A percentile compares a stretch with the other conserved stretches of the same genome.
Conservation (phyloP, 23 tunicate genomes). For the Ciona savignyi region DNA sequence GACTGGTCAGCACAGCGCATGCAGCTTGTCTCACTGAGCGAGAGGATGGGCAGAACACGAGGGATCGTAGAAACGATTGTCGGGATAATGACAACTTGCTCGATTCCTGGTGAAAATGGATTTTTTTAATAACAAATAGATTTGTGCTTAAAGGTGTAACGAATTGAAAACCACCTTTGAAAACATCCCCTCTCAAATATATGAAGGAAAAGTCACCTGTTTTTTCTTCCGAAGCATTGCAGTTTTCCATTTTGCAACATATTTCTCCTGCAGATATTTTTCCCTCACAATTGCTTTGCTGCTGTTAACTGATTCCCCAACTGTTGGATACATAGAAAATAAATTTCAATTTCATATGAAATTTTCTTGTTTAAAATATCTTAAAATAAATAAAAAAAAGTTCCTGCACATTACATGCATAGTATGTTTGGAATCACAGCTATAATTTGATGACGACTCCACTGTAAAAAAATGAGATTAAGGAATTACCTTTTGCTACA, state of each 20-base stretch:
- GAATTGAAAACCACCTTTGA: too few relatives aligned
- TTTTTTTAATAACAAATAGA: too few relatives aligned
- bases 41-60: constrained; percentile 85
- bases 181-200: too few relatives aligned
- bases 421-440: too few relatives aligned
- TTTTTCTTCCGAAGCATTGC: constrained; percentile 39
- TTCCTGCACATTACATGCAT: too few relatives aligned
- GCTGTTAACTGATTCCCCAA: background rate
- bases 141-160: too few relatives aligned
- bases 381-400: too few relatives aligned
- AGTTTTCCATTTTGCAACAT: constrained; percentile 58
- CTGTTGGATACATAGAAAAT: background rate
- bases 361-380: background rate
- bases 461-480: too few relatives aligned
- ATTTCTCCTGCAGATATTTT: constrained; percentile 48
- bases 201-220: too few relatives aligned
- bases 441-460: too few relatives aligned
- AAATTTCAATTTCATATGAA: background rate
- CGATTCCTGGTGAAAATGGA: constrained; percentile 23
- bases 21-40: constrained; percentile 82
- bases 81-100: constrained; percentile 15
- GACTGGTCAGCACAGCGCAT: constrained; percentile 51
- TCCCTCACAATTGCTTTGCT: constrained; percentile 19
- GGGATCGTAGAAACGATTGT: constrained; percentile 45
- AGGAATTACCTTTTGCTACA: background rate